Evolutionary conservation across 92 coral and sea anemone species (phyloP).

Genomic region (Ricordea florida): DNA sequence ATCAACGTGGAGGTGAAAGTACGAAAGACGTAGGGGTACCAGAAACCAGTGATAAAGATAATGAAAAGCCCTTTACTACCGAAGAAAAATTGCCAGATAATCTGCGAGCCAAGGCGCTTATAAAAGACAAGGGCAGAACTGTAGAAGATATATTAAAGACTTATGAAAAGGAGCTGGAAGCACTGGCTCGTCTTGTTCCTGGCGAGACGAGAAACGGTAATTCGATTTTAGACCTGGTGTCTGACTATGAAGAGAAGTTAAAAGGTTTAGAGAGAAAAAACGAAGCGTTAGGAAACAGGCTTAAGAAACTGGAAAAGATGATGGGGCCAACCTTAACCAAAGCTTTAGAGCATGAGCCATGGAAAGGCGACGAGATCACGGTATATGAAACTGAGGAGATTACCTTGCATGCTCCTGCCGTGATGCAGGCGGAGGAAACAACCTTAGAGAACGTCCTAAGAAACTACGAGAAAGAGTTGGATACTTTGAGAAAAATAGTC

Average conservation of each 20-base stretch:
- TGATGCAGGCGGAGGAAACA: constrained; percentile 28
- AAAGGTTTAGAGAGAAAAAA: background rate
- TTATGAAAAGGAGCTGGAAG: constrained; percentile 27
- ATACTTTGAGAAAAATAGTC: constrained; percentile 11
- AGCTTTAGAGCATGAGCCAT: too few species aligned
- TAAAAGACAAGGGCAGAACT: constrained; percentile 10
- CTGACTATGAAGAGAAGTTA: constrained; percentile 3
- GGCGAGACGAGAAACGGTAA: background rate
- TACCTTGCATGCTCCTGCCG: background rate
- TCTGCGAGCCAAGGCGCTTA: background rate
- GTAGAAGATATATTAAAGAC: constrained; percentile 8
- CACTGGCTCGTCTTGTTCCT: background rate
- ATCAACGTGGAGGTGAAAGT: too few species aligned
- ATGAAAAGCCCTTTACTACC: too few species aligned
- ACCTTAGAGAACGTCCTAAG: constrained; percentile 55
- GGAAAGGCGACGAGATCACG: background rate
- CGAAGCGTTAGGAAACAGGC: background rate
- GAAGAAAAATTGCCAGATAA: background rate
- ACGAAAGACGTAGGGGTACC: too few species aligned
- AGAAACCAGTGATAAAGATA: too few species aligned
- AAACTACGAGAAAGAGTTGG: constrained; percentile 45
- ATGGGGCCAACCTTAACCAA: background rate
- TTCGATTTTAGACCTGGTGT: background rate
- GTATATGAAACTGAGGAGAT: background rate
- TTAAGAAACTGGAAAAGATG: background rate